Base-by-base conservation (phyloP, 2,797 vertebrate species). In the Chaetodon trifasciatus region DNA sequence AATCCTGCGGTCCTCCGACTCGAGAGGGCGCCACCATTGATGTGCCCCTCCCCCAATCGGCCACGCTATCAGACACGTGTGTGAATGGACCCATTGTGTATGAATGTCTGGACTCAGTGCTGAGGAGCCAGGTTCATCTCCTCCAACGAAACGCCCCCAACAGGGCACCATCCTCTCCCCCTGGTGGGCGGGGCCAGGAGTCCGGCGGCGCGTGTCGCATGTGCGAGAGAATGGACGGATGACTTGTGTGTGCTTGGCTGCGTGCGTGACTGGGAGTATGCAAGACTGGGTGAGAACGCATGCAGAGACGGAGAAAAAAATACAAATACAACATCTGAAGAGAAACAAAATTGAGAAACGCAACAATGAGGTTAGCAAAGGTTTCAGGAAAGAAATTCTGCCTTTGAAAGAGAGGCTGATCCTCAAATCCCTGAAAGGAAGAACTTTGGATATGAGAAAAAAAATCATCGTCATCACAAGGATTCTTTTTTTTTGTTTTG, bases 31-130 rank as follows among this genome's bases (percentile, higher is more conserved):
- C 91, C 92, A 89, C 86, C 91, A 84, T 82, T 86, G 64, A 81
- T 67, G 93, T 83, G 92, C 93, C 89, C 93, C 90, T 91, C 89
- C 91, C 91, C 89, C 90, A 94, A 93, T 90, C 95, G 96, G 96
- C 97, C 97, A 97, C 95, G 97, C 96, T 96, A 94, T 93, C 96
- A 93, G 97, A 95, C 91, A 87, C 90, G 91, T 95, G 97, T 97
- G 96, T 97, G 97, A 97, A 93, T 98, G 98, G 96, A 96, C 97
- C 96, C 92, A 94, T 96, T 94, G 94, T 93, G 96, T 97, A 93
- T 96, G 97, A 97, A 94, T 98, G 97, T 96, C 96, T 97, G 97
- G 97, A 96, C 96, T 96, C 96, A 87, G 90, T 93, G 94, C 94
- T 94, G 94, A 94, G 95, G 96, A 96, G 96, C 96, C 97, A 95